phyloP scores from a whole-genome alignment of 2,888 invertebrate species.

The Notodonta ziczac region DNA sequence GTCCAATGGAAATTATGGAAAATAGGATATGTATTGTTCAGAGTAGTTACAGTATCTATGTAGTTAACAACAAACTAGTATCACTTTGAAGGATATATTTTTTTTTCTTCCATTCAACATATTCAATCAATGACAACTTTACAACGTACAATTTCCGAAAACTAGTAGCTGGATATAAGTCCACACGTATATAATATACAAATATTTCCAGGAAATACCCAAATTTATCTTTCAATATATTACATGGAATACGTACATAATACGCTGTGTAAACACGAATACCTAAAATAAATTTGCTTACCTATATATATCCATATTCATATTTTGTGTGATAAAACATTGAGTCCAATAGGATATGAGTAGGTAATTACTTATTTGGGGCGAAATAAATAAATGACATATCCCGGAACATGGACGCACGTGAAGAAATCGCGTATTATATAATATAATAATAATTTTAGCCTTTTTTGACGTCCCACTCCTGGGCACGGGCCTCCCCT shows the following conservation, averaged over 20 bases:
- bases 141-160: too few relatives aligned
- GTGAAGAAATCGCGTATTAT: conserved; percentile 18
- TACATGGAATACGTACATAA: conserved; percentile 24
- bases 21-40: too few relatives aligned
- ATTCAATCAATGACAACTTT: too few relatives aligned
- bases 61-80: neutral
- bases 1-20: too few relatives aligned
- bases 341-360: conserved; percentile 40
- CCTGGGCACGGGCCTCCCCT: too few relatives aligned
- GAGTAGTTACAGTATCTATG: neutral
- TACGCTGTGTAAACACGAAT: conserved; percentile 29
- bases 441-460: too few relatives aligned
- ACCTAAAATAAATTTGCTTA: conserved; percentile 38
- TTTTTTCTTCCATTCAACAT: too few relatives aligned
- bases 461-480: too few relatives aligned
- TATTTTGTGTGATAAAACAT: conserved; percentile 45
- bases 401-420: conserved; percentile 15
- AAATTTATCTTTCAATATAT: neutral
- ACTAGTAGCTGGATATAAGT: too few relatives aligned
- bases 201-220: neutral
- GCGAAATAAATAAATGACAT: conserved; percentile 28
- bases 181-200: neutral
- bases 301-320: conserved; percentile 38
- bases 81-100: neutral
- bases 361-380: conserved; percentile 34